Conservation (phyloP, 2,888 invertebrate species). For the Orgyia antiqua region DNA sequence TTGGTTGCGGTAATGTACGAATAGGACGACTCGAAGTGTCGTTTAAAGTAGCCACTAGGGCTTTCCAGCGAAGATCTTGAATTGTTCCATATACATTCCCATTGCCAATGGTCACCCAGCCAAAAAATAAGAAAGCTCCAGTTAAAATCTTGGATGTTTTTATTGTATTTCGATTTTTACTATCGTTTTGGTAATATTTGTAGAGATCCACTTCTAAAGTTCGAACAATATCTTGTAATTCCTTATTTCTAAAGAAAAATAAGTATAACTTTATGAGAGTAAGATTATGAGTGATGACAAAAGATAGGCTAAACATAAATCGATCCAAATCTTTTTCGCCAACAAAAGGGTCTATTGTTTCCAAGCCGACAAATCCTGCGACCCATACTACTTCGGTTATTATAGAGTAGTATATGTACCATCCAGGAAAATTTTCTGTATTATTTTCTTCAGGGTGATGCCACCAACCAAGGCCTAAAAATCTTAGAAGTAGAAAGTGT, state of each 20-base stretch:
- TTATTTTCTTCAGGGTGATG: conserved; percentile 62
- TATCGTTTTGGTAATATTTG: conserved; percentile 55
- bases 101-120: conserved; percentile 66
- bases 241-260: conserved; percentile 59
- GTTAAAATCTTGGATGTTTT: conserved; percentile 51
- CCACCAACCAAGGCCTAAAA: conserved; percentile 69
- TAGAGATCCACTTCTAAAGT: conserved; percentile 55
- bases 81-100: conserved; percentile 57
- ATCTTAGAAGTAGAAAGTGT: conserved; percentile 54
- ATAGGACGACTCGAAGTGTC: conserved; percentile 36
- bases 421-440: conserved; percentile 53
- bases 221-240: conserved; percentile 58
- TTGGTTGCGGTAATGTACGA: conserved; percentile 61
- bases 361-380: conserved; percentile 63
- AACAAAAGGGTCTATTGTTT: conserved; percentile 67
- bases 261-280: conserved; percentile 63
- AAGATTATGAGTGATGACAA: conserved; percentile 67
- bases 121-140: conserved; percentile 57
- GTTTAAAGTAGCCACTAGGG: conserved; percentile 42
- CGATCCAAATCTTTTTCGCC: conserved; percentile 64
- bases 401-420: conserved; percentile 60
- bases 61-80: conserved; percentile 59
- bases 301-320: conserved; percentile 70
- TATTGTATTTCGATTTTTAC: conserved; percentile 44
- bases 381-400: conserved; percentile 62